Percentiles rank a stretch among this genome's conserved stretches.
These are phyloP conservation scores for Cheilosia impressa DNA, from an alignment of 2,888 invertebrate genomes.

Conservation along the genomic window DNA sequence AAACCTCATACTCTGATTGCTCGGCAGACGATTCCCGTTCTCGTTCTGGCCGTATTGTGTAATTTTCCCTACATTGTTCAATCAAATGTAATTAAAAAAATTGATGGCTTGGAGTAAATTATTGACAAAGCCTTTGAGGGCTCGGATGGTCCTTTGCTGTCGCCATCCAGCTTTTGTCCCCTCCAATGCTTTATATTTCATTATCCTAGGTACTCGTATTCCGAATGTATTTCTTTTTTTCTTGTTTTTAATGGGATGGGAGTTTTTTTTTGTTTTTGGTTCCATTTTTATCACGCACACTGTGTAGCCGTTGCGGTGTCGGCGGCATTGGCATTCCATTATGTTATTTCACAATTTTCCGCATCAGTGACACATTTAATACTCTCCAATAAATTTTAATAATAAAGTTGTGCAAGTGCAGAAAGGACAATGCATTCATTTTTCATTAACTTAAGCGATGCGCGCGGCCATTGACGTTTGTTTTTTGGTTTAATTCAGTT, in stretches of 20 bases:
- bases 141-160: background rate
- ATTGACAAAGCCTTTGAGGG: constrained; percentile 38
- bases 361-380: constrained; percentile 41
- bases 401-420: constrained; percentile 38
- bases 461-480: constrained; percentile 2
- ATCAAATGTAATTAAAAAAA: constrained; percentile 49
- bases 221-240: background rate
- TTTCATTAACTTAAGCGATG: constrained; percentile 48
- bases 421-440: constrained; percentile 44
- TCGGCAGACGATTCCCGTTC: background rate
- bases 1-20: constrained; percentile 2
- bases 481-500: constrained; percentile 39
- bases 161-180: background rate
- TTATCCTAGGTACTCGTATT: background rate
- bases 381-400: constrained; percentile 53
- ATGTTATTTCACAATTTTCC: constrained; percentile 52
- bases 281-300: constrained; percentile 8
- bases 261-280: constrained; percentile 9
- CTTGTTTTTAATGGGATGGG: background rate
- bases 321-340: constrained; percentile 30
- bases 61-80: constrained; percentile 36
- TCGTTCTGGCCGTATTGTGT: constrained; percentile 4
- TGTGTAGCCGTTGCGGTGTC: background rate
- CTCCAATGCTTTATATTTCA: background rate
- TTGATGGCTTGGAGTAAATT: constrained; percentile 39